Conservation (phyloP, 2,888 invertebrate genomes). For the Drosophila pseudotalamancana region DNA sequence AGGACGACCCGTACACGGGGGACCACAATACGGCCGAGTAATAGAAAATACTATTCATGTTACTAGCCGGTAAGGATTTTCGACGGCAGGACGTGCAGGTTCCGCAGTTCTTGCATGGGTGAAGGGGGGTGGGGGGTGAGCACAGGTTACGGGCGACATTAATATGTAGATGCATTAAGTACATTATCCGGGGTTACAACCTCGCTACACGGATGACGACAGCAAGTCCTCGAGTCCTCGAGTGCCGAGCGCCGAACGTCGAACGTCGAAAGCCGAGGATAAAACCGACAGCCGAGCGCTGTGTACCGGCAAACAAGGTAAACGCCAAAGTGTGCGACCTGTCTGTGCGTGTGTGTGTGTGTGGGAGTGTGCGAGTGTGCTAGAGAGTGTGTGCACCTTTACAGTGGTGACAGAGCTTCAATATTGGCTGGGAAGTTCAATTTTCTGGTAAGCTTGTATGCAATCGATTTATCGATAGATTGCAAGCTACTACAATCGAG, state of each 20-base stretch:
- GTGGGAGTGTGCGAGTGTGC: slow-evolving; percentile 1
- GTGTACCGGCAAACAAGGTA: slow-evolving; percentile 60
- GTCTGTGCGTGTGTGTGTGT: background rate
- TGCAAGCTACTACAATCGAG: no score
- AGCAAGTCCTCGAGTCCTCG: slow-evolving; percentile 19
- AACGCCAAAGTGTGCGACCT: slow-evolving; percentile 38
- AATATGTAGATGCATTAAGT: slow-evolving; percentile 82
- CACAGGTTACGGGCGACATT: slow-evolving; percentile 76
- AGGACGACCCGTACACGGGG: slow-evolving; percentile 53
- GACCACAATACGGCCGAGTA: slow-evolving; percentile 58
- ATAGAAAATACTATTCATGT: slow-evolving; percentile 73
- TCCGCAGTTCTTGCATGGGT: background rate
- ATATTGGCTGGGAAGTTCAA: no score
- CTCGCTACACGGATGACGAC: slow-evolving; percentile 60
- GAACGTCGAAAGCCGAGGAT: background rate
- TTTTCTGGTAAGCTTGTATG: background rate
- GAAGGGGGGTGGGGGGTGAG: slow-evolving; percentile 13
- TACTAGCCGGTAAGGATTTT: slow-evolving; percentile 55
- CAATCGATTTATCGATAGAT: no score
- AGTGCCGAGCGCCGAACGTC: slow-evolving; percentile 1
- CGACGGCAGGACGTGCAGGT: slow-evolving; percentile 9
- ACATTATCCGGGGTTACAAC: slow-evolving; percentile 84
- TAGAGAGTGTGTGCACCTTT: background rate
- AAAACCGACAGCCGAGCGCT: background rate
- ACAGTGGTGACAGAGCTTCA: slow-evolving; percentile 38